These are phyloP conservation scores for Macrosoma leucophasiata DNA, from an alignment of 2,888 invertebrate species.

Conservation along the genomic window DNA sequence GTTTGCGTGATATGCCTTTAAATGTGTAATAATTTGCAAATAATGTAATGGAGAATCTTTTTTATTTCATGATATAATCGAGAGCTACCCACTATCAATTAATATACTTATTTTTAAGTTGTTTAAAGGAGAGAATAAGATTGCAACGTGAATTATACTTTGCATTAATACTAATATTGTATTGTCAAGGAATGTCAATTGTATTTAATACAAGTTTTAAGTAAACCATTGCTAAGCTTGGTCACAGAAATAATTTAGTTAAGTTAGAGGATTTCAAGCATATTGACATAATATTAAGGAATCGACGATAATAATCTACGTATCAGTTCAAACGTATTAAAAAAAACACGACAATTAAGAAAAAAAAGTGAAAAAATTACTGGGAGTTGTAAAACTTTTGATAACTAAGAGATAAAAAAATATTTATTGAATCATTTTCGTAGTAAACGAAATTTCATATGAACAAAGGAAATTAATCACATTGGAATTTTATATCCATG, in stretches of 20 bases:
- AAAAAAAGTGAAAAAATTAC: too few relatives aligned
- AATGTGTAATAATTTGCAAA: constrained; percentile 10
- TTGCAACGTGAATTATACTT: constrained; percentile 64
- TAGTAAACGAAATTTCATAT: too few relatives aligned
- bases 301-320: too few relatives aligned
- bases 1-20: constrained; percentile 22
- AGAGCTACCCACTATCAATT: constrained; percentile 30
- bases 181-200: constrained; percentile 51
- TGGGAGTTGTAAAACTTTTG: too few relatives aligned
- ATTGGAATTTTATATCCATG: too few relatives aligned
- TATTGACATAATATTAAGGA: too few relatives aligned
- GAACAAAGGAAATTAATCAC: too few relatives aligned
- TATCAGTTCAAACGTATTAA: too few relatives aligned
- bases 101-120: constrained; percentile 50
- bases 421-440: too few relatives aligned
- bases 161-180: constrained; percentile 51
- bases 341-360: too few relatives aligned
- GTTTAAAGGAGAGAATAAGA: constrained; percentile 73
- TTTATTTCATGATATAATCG: constrained; percentile 22
- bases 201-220: constrained; percentile 66
- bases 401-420: too few relatives aligned
- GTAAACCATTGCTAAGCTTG: constrained; percentile 48
- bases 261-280: constrained; percentile 22
- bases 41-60: constrained; percentile 6
- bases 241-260: constrained; percentile 39